A percentile compares a stretch with the other conserved stretches of the same genome.
Evolutionary conservation across 2,113 vertebrate genomes (phyloP).

Genomic region (human (Homo sapiens)): GRCh38 chr12:125421501-125422000

Average conservation of each 20-base stretch:
- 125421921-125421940: too few species aligned
- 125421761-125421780: background rate
- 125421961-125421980: too few species aligned
- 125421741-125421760: background rate
- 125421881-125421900: background rate
- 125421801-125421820: background rate
- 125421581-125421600: too few species aligned
- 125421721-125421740: background rate
- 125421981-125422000: background rate
- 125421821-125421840: background rate
- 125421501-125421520: too few species aligned
- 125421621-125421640: background rate
- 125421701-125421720: background rate
- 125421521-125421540: too few species aligned
- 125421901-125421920: fast-evolving
- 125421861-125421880: background rate
- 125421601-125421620: background rate
- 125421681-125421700: background rate
- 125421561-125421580: too few species aligned
- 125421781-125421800: background rate
- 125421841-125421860: background rate
- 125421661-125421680: background rate
- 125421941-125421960: background rate
- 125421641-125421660: background rate
- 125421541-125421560: too few species aligned